Evolutionary conservation across 2,797 vertebrate genomes (phyloP).

Genomic region (Clamator glandarius): DNA sequence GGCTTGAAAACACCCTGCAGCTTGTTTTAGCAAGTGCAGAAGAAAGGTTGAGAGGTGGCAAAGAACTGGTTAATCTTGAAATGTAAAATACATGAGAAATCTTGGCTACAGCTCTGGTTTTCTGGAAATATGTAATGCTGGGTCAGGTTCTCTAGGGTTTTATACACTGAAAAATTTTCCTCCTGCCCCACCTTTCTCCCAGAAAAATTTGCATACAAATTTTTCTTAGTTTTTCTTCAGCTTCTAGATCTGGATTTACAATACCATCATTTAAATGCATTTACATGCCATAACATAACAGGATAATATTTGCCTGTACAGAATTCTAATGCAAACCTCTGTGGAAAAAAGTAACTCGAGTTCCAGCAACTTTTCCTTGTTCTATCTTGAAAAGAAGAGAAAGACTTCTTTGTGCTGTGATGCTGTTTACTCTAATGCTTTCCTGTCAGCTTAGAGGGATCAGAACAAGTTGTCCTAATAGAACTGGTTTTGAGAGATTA

Average conservation of each 20-base stretch:
- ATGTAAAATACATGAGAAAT: not conserved
- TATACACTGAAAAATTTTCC: not conserved
- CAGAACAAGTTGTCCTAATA: not conserved
- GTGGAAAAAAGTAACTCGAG: not conserved
- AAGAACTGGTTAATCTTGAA: not conserved
- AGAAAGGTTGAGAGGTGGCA: not conserved
- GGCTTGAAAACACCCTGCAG: not conserved
- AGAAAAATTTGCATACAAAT: rapidly evolving
- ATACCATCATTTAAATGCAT: not conserved
- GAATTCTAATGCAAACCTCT: not conserved
- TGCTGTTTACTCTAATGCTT: not conserved
- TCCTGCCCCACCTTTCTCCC: not conserved
- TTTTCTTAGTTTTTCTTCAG: not conserved
- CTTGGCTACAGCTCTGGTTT: rapidly evolving
- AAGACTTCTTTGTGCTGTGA: not conserved
- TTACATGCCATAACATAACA: not conserved
- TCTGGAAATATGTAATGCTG: not conserved
- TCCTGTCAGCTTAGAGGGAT: not conserved
- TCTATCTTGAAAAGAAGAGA: not conserved
- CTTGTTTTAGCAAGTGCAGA: not conserved
- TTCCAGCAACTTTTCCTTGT: not conserved
- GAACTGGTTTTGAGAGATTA: not conserved
- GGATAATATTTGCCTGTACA: not conserved
- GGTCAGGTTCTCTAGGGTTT: not conserved
- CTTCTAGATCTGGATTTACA: not conserved